Conservation (phyloP, 2,888 invertebrate genomes). For the Taphrorychus bicolor region DNA sequence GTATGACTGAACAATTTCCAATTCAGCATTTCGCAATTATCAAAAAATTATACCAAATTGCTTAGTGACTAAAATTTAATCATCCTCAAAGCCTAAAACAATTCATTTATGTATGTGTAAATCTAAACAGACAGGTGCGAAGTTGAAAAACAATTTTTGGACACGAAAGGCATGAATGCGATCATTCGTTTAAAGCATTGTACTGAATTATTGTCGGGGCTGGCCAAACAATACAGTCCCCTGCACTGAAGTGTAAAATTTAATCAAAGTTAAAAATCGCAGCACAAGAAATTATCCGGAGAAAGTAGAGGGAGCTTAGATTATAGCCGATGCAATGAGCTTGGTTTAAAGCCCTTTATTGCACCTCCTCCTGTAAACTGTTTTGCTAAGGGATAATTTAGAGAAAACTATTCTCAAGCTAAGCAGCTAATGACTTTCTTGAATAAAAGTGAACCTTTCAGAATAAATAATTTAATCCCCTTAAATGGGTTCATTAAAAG, state of each 20-base stretch:
- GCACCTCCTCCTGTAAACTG: not conserved
- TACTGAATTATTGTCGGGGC: not conserved
- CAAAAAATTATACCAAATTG: too few relatives aligned
- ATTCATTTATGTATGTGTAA: conserved; percentile 18
- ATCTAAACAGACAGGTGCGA: conserved; percentile 23
- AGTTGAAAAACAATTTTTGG: conserved; percentile 18
- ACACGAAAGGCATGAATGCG: conserved; percentile 3
- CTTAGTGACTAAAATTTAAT: too few relatives aligned
- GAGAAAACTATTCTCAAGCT: conserved; percentile 7
- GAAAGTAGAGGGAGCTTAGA: not conserved
- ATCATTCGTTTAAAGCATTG: not conserved
- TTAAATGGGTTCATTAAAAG: not conserved
- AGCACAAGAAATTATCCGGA: not conserved
- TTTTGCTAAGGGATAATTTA: conserved; percentile 3
- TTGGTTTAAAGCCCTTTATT: conserved; percentile 3
- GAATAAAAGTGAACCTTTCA: not conserved
- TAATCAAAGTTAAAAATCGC: conserved; percentile 3
- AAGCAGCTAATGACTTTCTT: not conserved
- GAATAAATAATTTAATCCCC: conserved; percentile 7
- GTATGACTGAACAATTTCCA: too few relatives aligned
- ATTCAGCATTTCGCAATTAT: too few relatives aligned
- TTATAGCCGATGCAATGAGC: not conserved
- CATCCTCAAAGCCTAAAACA: conserved; percentile 20
- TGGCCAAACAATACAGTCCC: not conserved
- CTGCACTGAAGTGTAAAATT: not conserved